Conservation (phyloP, 2,888 invertebrate species). For the Stegana nigrithorax region DNA sequence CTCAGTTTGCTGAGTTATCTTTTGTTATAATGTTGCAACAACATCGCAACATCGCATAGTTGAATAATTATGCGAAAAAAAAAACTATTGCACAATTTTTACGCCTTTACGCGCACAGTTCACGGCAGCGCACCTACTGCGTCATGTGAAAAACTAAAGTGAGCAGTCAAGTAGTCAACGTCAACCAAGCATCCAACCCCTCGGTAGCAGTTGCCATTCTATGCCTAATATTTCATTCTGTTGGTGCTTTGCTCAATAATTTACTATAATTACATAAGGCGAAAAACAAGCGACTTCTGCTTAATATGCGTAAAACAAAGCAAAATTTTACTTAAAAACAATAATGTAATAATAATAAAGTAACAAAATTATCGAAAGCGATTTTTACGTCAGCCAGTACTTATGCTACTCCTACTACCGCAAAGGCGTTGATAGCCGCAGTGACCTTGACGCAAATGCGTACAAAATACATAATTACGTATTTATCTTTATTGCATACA, state of each 20-base stretch:
- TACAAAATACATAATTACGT: background rate
- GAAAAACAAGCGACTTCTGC: background rate
- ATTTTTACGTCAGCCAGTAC: constrained; percentile 35
- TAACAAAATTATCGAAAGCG: constrained; percentile 48
- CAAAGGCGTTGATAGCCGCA: too few relatives aligned
- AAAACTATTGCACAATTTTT: background rate
- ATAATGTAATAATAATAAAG: constrained; percentile 11
- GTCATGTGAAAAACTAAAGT: too few relatives aligned
- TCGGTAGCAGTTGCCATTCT: too few relatives aligned
- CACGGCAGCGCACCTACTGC: background rate
- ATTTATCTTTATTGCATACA: background rate
- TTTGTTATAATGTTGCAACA: too few relatives aligned
- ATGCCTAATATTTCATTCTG: too few relatives aligned
- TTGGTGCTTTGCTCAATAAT: too few relatives aligned
- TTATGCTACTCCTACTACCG: too few relatives aligned
- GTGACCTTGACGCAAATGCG: constrained; percentile 25
- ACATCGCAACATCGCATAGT: too few relatives aligned
- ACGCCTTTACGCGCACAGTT: background rate
- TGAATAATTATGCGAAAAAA: too few relatives aligned
- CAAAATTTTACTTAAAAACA: constrained; percentile 2
- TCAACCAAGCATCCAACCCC: too few relatives aligned
- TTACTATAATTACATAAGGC: too few relatives aligned
- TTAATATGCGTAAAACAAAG: constrained; percentile 9
- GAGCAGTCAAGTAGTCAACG: background rate
- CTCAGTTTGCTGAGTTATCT: too few relatives aligned